phyloP scores from a whole-genome alignment of 2,888 invertebrate species.

The Dicycla oo region DNA sequence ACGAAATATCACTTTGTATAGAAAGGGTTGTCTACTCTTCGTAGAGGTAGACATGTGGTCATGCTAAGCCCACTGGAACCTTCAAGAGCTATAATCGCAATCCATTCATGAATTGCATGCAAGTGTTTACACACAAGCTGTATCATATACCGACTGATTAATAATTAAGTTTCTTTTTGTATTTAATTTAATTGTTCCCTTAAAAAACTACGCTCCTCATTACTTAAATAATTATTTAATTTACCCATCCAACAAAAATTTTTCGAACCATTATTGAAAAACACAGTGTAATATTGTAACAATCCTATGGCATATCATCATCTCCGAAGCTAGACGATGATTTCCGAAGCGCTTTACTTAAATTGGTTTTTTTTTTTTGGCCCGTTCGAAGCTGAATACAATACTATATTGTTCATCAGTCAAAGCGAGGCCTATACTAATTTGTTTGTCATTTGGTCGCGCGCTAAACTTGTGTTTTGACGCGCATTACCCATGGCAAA shows the following conservation, averaged over 20 bases:
- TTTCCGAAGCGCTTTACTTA: background rate
- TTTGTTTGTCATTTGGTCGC: constrained; percentile 60
- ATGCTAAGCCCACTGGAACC: too few relatives aligned
- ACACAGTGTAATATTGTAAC: too few relatives aligned
- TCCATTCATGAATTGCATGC: too few relatives aligned
- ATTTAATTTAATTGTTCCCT: too few relatives aligned
- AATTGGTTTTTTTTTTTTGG: too few relatives aligned
- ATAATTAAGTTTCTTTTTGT: too few relatives aligned
- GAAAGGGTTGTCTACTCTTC: too few relatives aligned
- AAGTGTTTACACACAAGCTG: too few relatives aligned
- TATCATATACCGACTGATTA: background rate
- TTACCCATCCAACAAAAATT: background rate
- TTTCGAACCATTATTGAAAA: background rate
- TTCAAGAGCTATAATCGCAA: too few relatives aligned
- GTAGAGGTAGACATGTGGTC: too few relatives aligned
- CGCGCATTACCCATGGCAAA: constrained; percentile 64
- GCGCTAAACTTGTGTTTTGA: constrained; percentile 7
- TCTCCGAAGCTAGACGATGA: background rate
- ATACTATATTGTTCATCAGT: constrained; percentile 41
- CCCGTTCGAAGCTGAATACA: constrained; percentile 63
- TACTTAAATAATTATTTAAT: background rate
- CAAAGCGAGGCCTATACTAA: constrained; percentile 59
- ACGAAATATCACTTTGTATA: too few relatives aligned
- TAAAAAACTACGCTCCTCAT: background rate
- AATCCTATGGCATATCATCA: background rate